Evolutionary conservation across 2,888 invertebrate species (phyloP), one percentile per base, ranked within the genome.

Genomic region (Boloria selene): DNA sequence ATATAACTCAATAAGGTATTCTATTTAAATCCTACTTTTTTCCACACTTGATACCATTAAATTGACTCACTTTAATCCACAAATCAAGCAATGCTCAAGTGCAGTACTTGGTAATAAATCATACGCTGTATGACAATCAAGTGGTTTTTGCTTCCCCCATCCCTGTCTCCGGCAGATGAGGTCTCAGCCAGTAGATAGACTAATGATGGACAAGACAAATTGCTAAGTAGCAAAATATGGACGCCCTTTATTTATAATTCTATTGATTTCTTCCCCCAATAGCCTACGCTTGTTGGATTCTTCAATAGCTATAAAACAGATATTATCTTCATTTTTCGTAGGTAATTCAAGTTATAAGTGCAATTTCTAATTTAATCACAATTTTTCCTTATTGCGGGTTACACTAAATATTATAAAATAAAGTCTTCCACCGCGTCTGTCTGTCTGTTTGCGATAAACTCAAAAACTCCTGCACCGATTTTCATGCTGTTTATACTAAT

Each of bases 191-290:
- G 85, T 84, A 82, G 74, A 76, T 75, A 81, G 82, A 85, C 85
- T 83, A 86, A 86, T 86, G 84, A 85, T 80, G 74, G 78, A 77
- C 78, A 76, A 83, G 86, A 85, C 81, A 86, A 86, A 86, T 85
- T 80, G 80, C 79, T 76, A 74, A 79, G 76, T 74, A 80, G 71
- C 77, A 75, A 79, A 81, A 79, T 79, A 77, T 80, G 53, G 56
- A 58, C 52, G 47, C 47, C 52, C 59, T 59, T 64, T 59, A 59
- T 59, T 60, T 59, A 49, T 26, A 49, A 53, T 52, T 50, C 56
- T 55, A 62, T 54, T 54, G 47, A 45, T 22, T 13, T 44, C 10
- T 26, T 42, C 44, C 56, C 56, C 56, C 44, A 18, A 45, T 26
- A 56, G 26, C 26, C 13, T 56, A 45, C 22, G 45, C 56, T 56